A percentile compares a stretch with the other conserved stretches of the same genome.
phyloP scores from a whole-genome alignment of 2,113 vertebrate genomes.

The Arvicanthis niloticus region DNA sequence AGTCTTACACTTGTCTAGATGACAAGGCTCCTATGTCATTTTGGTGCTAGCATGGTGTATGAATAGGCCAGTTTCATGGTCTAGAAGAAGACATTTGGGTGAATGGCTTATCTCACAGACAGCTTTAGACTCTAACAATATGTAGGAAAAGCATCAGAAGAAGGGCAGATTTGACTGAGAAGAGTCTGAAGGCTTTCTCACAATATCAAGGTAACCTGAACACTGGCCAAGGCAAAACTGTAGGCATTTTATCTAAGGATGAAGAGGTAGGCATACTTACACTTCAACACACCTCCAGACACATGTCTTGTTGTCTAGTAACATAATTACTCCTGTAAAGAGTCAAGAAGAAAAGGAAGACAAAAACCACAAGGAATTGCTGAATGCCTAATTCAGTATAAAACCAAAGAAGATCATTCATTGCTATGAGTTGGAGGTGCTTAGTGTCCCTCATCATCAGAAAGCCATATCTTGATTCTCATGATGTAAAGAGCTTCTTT shows the following conservation, averaged over 20 bases:
- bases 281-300: not conserved
- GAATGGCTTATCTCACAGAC: not conserved
- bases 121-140: not conserved
- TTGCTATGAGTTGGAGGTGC: not conserved
- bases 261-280: not conserved
- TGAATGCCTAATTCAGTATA: conserved; percentile 11
- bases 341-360: not conserved
- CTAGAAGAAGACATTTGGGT: not conserved
- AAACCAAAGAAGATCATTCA: not conserved
- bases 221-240: fast-evolving
- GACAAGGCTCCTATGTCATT: not conserved
- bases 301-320: not conserved
- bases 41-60: not conserved
- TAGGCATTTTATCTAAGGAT: not conserved
- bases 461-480: not conserved
- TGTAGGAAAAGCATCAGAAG: not conserved
- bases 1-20: no score
- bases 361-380: not conserved
- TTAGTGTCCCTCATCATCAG: not conserved
- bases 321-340: not conserved
- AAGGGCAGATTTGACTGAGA: not conserved
- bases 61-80: no score
- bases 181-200: not conserved
- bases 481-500: not conserved
- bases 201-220: not conserved